Conservation (phyloP, 2,888 invertebrate species). For the Venusia cambrica region DNA sequence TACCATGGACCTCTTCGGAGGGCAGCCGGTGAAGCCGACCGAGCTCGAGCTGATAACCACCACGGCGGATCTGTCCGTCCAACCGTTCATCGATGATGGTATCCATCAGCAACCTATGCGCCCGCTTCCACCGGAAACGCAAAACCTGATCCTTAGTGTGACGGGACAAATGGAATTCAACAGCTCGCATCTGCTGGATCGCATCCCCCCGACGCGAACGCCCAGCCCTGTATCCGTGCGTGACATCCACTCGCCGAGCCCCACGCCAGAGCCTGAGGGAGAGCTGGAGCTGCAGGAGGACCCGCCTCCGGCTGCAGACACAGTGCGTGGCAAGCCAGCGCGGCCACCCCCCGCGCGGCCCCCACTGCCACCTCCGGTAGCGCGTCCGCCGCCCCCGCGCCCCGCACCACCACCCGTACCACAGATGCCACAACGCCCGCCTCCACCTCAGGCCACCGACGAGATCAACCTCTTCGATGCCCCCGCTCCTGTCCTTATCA, state of each 20-base stretch:
- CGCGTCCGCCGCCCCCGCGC: conserved; percentile 71
- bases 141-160: conserved; percentile 91
- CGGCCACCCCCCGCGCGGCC: conserved; percentile 50
- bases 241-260: conserved; percentile 91
- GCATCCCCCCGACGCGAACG: conserved; percentile 91
- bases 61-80: conserved; percentile 44
- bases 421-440: conserved; percentile 42
- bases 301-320: conserved; percentile 33
- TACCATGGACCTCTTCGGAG: conserved; percentile 43
- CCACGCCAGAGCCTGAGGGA: conserved; percentile 84
- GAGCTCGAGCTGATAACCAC: conserved; percentile 61
- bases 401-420: conserved; percentile 73
- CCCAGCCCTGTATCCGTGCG: conserved; percentile 93
- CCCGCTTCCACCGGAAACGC: conserved; percentile 88
- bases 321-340: conserved; percentile 42
- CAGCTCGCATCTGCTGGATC: conserved; percentile 90
- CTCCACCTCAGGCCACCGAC: conserved; percentile 43
- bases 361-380: conserved; percentile 55
- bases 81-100: conserved; percentile 40
- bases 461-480: conserved; percentile 82
- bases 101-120: conserved; percentile 66
- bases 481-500: conserved; percentile 69
- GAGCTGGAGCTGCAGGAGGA: conserved; percentile 33
- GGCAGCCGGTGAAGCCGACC: conserved; percentile 54
- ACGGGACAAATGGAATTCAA: conserved; percentile 94